Base-by-base conservation (phyloP, 2,113 vertebrate genomes). In the Anguilla japonica region DNA sequence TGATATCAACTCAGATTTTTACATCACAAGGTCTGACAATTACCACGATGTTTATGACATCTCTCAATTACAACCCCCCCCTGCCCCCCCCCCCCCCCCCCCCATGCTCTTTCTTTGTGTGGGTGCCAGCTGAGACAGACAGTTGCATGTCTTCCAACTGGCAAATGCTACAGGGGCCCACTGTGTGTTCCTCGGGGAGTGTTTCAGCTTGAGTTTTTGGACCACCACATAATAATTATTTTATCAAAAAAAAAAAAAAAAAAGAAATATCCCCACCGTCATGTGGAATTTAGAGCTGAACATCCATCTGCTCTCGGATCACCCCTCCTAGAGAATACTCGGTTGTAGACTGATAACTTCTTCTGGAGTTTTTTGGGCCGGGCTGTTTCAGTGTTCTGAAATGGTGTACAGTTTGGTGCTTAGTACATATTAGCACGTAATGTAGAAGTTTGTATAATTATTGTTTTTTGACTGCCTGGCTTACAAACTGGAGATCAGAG, bases 11-110 rank as follows among this genome's bases (percentile, higher is more conserved):
- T 75, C n/a, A 34, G n/a, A n/a, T 8, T 34, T 75, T n/a, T 75
- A 75, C n/a, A 75, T 75, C 71, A 75, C 26, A 75, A 75, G 71
- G 34, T 75, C n/a, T n/a, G 71, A 75, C 71, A 75, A 75, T 75
- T 75, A 75, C 71, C 71, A 1, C 71, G 34, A 14, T 75, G 71
- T 34, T 75, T 75, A 34, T 75, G 71, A 75, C 60, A 67, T 75
- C 26, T 75, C 71, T 75, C 34, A 75, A 75, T 75, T 75, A 75
- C 20, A 29, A 0, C n/a, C 34, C 34, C 34, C 34, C 34, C 34
- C 34, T 1, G 0, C 1, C 0, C 34, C 34, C 34, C 34, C 34
- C 34, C 34, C 34, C 34, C 34, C 34, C 34, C 71, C 71, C 34
- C 63, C 71, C 34, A 2, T 29, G 11, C 2, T 29, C 71, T n/a